These are phyloP conservation scores for Origma solitaria DNA, from an alignment of 2,113 vertebrate genomes.

Conservation along the genomic window DNA sequence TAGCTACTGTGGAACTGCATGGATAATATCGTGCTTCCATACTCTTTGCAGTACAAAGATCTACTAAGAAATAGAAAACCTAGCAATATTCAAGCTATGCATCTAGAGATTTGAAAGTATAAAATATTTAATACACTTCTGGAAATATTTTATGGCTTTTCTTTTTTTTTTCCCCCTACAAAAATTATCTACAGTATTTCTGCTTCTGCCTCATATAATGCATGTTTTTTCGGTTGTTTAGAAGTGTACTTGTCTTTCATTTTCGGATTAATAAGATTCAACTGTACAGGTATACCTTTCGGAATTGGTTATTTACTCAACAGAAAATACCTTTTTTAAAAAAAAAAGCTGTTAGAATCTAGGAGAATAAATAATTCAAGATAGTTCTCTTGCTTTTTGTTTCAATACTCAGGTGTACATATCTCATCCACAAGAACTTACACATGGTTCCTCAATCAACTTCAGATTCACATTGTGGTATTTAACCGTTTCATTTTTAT, in stretches of 20 bases:
- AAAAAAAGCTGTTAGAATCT: background rate
- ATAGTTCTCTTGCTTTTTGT: background rate
- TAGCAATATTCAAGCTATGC: background rate
- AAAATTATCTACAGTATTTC: background rate
- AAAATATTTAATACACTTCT: background rate
- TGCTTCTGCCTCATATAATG: background rate
- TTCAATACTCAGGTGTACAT: constrained; percentile 25
- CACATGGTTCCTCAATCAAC: background rate
- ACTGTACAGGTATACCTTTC: background rate
- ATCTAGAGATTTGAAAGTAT: background rate
- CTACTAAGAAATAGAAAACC: background rate
- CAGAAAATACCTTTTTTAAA: background rate
- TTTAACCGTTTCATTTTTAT: constrained; percentile 16
- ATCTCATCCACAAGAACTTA: constrained; percentile 16
- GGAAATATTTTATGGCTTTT: background rate
- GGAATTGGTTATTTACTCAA: constrained; percentile 33
- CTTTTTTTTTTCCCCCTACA: background rate
- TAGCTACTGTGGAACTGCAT: background rate
- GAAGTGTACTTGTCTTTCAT: background rate
- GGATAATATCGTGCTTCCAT: background rate
- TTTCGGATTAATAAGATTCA: background rate
- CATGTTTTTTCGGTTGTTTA: background rate
- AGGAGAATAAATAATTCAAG: constrained; percentile 42
- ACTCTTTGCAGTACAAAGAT: background rate
- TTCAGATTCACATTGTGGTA: background rate